Conservation (phyloP, 2,888 invertebrate species). For the Cacoxenus indagator region DNA sequence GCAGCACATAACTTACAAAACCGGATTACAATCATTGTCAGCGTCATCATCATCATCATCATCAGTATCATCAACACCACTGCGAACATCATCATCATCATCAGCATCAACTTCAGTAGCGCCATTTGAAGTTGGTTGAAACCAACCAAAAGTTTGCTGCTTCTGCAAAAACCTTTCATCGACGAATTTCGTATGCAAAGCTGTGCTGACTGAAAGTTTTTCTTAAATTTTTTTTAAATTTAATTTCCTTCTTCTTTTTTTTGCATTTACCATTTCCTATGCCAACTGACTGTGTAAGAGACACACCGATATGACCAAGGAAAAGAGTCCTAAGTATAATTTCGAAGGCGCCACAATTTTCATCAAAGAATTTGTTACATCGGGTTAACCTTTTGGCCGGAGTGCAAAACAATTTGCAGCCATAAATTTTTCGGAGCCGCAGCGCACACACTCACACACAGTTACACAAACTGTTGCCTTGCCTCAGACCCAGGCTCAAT, state of each 20-base stretch:
- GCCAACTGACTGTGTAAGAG: not conserved
- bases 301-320: not conserved
- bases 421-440: slow-evolving; percentile 53
- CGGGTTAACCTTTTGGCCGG: slow-evolving; percentile 52
- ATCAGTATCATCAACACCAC: slow-evolving; percentile 38
- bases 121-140: not conserved
- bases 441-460: too few species aligned
- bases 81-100: not conserved
- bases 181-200: slow-evolving; percentile 5
- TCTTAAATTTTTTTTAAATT: not conserved
- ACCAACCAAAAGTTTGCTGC: slow-evolving; percentile 17
- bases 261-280: not conserved
- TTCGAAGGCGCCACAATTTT: slow-evolving; percentile 17
- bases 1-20: slow-evolving; percentile 68
- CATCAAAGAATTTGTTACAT: not conserved
- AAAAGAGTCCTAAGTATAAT: not conserved
- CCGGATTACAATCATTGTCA: slow-evolving; percentile 62
- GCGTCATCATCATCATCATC: not conserved
- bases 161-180: slow-evolving; percentile 7
- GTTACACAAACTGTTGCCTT: too few species aligned
- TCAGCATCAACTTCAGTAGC: not conserved
- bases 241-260: not conserved
- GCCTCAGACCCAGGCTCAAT: too few species aligned
- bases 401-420: slow-evolving; percentile 64
- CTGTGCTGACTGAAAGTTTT: not conserved